Conservation (phyloP, 2,888 invertebrate species). For the Schrankia costaestrigalis region DNA sequence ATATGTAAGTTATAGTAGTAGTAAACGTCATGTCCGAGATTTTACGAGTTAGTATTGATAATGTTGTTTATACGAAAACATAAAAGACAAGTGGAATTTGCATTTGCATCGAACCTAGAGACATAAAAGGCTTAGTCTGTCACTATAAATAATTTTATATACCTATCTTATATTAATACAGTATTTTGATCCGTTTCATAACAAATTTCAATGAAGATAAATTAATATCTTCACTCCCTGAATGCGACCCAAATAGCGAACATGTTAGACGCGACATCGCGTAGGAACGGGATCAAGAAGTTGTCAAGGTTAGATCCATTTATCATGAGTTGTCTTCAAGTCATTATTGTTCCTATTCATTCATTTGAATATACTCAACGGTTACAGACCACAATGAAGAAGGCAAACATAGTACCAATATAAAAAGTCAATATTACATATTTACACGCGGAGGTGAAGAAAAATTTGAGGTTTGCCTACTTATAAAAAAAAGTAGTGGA, state of each 20-base stretch:
- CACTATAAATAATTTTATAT: no score
- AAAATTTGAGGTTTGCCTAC: no score
- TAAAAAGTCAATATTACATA: conserved; percentile 35
- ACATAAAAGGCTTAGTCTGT: no score
- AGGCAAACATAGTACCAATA: conserved; percentile 19
- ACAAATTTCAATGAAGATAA: conserved; percentile 44
- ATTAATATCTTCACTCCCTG: conserved; percentile 53
- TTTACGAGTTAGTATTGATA: no score
- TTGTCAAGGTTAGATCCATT: conserved; percentile 76
- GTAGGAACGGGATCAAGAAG: conserved; percentile 73
- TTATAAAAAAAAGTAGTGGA: conserved; percentile 50
- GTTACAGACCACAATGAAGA: conserved; percentile 25
- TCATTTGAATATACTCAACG: conserved; percentile 30
- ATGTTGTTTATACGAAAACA: no score
- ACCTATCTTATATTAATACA: background rate
- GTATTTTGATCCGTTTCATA: conserved; percentile 25
- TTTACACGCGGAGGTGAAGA: conserved; percentile 43
- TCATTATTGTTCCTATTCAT: conserved; percentile 30
- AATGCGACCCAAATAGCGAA: conserved; percentile 64
- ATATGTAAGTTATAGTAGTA: conserved; percentile 9
- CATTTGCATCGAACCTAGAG: no score
- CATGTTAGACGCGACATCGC: conserved; percentile 59
- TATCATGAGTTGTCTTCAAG: conserved; percentile 63
- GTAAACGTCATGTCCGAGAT: no score
- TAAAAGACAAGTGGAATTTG: no score